Percentiles rank a stretch among this genome's conserved stretches.
phyloP scores from a whole-genome alignment of 1,140 invertebrate genomes.

The Plutomurus gul region DNA sequence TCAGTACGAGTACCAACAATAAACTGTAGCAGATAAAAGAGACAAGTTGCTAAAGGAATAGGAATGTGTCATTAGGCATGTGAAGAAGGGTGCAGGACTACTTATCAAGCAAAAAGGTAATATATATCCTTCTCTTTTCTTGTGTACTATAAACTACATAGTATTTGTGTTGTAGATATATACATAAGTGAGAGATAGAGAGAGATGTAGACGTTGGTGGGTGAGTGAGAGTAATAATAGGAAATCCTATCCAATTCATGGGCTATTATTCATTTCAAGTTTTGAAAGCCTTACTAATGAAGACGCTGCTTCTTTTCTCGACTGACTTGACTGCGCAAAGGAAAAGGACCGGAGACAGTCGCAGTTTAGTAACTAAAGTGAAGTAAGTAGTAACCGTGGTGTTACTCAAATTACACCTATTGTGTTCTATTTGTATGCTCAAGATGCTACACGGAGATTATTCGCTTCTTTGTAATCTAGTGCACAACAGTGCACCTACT shows the following conservation, averaged over 20 bases:
- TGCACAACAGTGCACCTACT: neutral
- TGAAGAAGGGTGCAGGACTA: neutral
- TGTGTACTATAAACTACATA: neutral
- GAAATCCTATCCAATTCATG: constrained; percentile 17
- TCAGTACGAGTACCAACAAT: too few relatives aligned
- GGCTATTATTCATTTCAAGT: constrained; percentile 25
- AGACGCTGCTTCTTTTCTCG: neutral
- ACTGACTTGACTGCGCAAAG: neutral
- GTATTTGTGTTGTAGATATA: too few relatives aligned
- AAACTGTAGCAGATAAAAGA: too few relatives aligned
- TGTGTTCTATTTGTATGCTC: constrained; percentile 29
- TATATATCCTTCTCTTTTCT: neutral
- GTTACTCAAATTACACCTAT: constrained; percentile 31
- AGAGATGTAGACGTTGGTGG: neutral
- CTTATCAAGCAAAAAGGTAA: neutral
- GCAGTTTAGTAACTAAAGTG: neutral
- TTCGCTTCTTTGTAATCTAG: neutral
- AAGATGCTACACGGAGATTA: constrained; percentile 23
- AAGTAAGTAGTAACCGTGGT: neutral
- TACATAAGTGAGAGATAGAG: neutral
- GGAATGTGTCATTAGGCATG: neutral
- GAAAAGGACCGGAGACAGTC: neutral
- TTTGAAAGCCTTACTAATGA: constrained; percentile 20
- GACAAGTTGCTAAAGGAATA: neutral
- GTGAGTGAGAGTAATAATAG: neutral